Evolutionary conservation across 2,888 invertebrate genomes (phyloP).

Genomic region (Eustalomyia histrio): DNA sequence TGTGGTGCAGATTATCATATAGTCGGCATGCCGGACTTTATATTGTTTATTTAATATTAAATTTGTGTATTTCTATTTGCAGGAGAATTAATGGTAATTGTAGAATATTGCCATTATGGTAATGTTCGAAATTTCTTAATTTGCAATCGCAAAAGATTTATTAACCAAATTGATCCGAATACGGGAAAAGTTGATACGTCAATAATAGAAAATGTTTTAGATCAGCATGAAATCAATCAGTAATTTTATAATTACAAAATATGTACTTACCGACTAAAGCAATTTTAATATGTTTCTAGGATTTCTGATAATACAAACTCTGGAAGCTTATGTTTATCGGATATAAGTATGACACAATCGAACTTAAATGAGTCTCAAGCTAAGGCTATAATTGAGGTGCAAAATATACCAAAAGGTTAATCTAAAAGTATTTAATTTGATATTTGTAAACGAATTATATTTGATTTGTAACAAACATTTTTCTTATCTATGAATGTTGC

Average conservation of each 20-base stretch:
- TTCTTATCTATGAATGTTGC: too few species aligned
- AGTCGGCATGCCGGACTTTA: too few species aligned
- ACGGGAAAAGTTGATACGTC: conserved; percentile 87
- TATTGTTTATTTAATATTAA: too few species aligned
- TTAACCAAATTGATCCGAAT: conserved; percentile 87
- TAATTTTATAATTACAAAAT: too few species aligned
- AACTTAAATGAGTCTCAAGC: conserved; percentile 73
- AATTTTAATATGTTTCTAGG: too few species aligned
- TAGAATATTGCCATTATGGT: conserved; percentile 96
- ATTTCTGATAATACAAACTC: too few species aligned
- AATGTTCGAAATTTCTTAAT: conserved; percentile 93
- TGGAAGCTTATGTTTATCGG: conserved; percentile 75
- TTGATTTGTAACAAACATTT: too few species aligned
- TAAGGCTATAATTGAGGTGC: conserved; percentile 75
- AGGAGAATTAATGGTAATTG: conserved; percentile 95
- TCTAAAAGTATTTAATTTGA: too few species aligned
- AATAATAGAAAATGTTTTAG: conserved; percentile 79
- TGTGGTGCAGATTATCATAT: too few species aligned
- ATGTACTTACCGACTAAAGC: too few species aligned
- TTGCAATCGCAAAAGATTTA: conserved; percentile 89
- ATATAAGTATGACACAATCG: conserved; percentile 73
- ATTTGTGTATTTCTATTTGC: not conserved
- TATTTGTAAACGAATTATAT: too few species aligned
- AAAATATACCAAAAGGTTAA: conserved; percentile 77
- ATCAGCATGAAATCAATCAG: conserved; percentile 78